A percentile compares a stretch with the other conserved stretches of the same genome.
Evolutionary conservation across 2,888 invertebrate species (phyloP).

Genomic region (Lepeophtheirus nordmannii): DNA sequence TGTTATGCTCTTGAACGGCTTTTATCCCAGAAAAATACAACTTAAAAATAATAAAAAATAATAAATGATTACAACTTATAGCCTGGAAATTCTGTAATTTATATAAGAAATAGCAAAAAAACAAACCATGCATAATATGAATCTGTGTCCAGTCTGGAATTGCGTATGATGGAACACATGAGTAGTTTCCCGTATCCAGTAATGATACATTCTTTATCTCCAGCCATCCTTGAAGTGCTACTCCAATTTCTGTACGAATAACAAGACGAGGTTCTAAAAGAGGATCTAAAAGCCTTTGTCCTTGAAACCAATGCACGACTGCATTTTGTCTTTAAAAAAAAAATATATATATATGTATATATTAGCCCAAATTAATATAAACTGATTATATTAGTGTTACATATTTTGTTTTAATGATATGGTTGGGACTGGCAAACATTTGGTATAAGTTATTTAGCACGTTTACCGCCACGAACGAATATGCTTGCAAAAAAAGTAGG

Average conservation of each 20-base stretch:
- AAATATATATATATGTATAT: too few species aligned
- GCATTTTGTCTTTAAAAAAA: neutral
- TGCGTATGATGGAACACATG: conserved; percentile 24
- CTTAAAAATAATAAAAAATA: too few species aligned
- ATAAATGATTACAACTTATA: too few species aligned
- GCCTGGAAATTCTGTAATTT: neutral
- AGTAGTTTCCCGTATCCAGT: conserved; percentile 21
- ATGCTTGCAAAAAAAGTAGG: too few species aligned
- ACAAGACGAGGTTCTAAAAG: conserved; percentile 4
- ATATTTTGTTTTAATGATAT: too few species aligned
- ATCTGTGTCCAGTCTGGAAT: conserved; percentile 19
- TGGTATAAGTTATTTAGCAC: too few species aligned
- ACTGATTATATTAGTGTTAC: too few species aligned
- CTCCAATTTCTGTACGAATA: neutral
- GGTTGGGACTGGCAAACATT: too few species aligned
- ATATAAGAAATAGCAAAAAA: neutral
- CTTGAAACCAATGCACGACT: conserved; percentile 21
- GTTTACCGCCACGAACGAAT: too few species aligned
- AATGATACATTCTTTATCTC: conserved; percentile 9
- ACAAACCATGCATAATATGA: conserved; percentile 19
- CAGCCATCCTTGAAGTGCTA: conserved; percentile 15
- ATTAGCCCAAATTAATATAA: too few species aligned
- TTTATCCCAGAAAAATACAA: too few species aligned
- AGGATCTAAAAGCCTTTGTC: conserved; percentile 20
- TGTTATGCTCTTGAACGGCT: too few species aligned